phyloP scores from a whole-genome alignment of 2,888 invertebrate genomes.

The Thera britannica region DNA sequence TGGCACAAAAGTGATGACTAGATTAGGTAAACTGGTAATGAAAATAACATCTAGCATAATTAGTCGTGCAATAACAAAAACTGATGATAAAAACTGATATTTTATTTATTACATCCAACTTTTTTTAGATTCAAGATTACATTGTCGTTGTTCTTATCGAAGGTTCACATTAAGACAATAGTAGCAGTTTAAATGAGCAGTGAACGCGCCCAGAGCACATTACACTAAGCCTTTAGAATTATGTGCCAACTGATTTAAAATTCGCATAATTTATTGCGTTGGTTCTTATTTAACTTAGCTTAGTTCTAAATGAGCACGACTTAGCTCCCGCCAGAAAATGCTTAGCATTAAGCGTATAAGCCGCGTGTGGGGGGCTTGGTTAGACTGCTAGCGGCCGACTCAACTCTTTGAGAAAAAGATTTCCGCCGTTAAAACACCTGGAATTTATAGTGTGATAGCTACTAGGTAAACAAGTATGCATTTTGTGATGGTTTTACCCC shows the following conservation, averaged over 20 bases:
- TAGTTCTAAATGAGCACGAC: conserved; percentile 28
- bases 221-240: conserved; percentile 20
- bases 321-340: conserved; percentile 23
- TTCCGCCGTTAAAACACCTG: too few relatives aligned
- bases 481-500: too few relatives aligned
- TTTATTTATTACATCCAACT: too few relatives aligned
- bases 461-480: too few relatives aligned
- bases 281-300: conserved; percentile 31
- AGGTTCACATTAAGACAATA: background rate
- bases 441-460: too few relatives aligned
- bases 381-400: conserved; percentile 7
- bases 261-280: conserved; percentile 30
- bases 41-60: too few relatives aligned
- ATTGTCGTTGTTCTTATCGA: background rate
- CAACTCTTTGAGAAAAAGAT: background rate
- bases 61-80: too few relatives aligned
- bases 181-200: background rate
- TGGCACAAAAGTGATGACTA: too few relatives aligned
- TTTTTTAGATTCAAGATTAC: too few relatives aligned
- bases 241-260: conserved; percentile 29
- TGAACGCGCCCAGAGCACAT: conserved; percentile 7
- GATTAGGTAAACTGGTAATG: too few relatives aligned
- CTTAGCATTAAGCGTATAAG: conserved; percentile 25
- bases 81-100: too few relatives aligned
- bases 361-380: conserved; percentile 10